These are phyloP conservation scores for Trichoplusia ni DNA, from an alignment of 1,140 invertebrate genomes.

Conservation along the genomic window DNA sequence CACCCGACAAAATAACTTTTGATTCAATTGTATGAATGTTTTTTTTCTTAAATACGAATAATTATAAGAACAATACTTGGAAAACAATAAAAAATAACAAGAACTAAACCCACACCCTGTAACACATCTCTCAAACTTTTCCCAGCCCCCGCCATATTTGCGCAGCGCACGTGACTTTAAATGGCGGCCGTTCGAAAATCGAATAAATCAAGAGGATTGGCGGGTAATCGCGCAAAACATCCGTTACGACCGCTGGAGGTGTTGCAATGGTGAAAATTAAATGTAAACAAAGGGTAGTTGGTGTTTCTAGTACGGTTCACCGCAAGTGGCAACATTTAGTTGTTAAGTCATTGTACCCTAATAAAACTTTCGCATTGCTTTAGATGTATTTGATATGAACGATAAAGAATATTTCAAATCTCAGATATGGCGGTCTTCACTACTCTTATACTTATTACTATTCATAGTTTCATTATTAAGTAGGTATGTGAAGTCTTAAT, in stretches of 20 bases:
- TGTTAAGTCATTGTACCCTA: too few relatives aligned
- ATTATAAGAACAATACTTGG: not conserved
- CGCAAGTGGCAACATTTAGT: too few relatives aligned
- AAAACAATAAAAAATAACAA: not conserved
- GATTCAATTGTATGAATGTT: too few relatives aligned
- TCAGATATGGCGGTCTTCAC: too few relatives aligned
- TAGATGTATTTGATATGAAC: too few relatives aligned
- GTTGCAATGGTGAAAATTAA: constrained; percentile 7
- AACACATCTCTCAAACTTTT: constrained; percentile 30
- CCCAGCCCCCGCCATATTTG: constrained; percentile 56
- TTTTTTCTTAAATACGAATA: too few relatives aligned
- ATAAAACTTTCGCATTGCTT: too few relatives aligned
- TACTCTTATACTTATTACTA: too few relatives aligned
- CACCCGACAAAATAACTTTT: too few relatives aligned
- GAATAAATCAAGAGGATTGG: constrained; percentile 76
- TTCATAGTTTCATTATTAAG: too few relatives aligned
- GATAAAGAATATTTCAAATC: too few relatives aligned
- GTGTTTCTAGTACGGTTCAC: not conserved
- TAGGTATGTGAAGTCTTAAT: too few relatives aligned
- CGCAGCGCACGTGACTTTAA: constrained; percentile 63
- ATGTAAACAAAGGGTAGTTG: constrained; percentile 29
- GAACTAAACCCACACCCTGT: constrained; percentile 43
- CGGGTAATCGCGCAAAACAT: constrained; percentile 65
- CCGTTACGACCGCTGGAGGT: constrained; percentile 21
- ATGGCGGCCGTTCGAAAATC: constrained; percentile 65